Evolutionary conservation across 2,888 invertebrate genomes (phyloP), one percentile per base, ranked within the genome.

Genomic region (Nomada flava): DNA sequence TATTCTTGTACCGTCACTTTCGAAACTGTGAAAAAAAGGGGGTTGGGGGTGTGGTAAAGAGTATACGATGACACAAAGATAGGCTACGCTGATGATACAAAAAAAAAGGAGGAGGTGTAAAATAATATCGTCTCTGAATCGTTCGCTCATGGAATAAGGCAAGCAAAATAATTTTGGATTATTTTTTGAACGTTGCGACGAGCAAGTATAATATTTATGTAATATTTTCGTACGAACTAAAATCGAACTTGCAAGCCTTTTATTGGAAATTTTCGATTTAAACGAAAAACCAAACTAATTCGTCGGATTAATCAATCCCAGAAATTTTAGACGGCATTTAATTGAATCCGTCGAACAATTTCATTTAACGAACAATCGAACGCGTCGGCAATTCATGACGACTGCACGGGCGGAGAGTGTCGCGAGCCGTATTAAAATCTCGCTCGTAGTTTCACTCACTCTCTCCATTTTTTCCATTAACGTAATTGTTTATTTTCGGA

Each of bases 401-500:
- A 52, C 73, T 62, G 26, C 47, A 67, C 52, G 36, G 47, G 36
- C n/a, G 26, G 36, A 47, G 53, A 52, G 57, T 36, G 63, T 62
- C 69, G 63, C 52, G 55, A 26, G 42, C 26, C 42, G 64, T 52
- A 64, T 67, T 72, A 67, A 79, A 72, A 67, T 70, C 57, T 15
- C 42, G n/a, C 15, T 11, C 44, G 53, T 2, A 50, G 26, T 1
- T 10, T 10, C 11, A 5, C 9, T n/a, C 20, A 0, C 7, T 53
- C 9, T 36, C 18, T 50, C 29, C 44, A 2, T 75, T 79, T 81
- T 75, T 71, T 68, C 53, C 84, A 76, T 80, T 80, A 80, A 67
- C 67, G 57, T 76, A 83, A 84, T 79, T 83, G 72, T 83, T 84
- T 83, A 84, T 83, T 83, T 76, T 70, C 69, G 78, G 78, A 67